Conservation (phyloP, 1,140 invertebrate species). For the Coptotermes formosanus region DNA sequence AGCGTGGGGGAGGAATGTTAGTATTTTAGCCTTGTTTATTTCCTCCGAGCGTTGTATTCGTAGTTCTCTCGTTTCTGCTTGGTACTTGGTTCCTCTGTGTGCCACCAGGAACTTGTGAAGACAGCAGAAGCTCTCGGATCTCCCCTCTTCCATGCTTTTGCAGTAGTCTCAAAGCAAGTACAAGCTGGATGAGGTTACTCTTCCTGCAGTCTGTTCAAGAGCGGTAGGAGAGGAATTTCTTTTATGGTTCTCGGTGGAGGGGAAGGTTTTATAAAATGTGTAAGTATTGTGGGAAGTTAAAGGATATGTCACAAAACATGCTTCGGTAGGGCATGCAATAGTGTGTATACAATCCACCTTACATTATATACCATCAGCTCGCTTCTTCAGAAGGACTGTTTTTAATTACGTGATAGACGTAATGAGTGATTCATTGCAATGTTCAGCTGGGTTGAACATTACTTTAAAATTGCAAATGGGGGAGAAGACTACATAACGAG, state of each 20-base stretch:
- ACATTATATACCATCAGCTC: neutral
- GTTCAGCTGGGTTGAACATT: too few species aligned
- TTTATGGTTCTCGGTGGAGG: neutral
- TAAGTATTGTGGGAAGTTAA: conserved; percentile 2
- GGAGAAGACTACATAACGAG: too few species aligned
- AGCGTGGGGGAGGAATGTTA: conserved; percentile 4
- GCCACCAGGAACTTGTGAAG: conserved; percentile 9
- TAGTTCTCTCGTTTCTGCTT: neutral
- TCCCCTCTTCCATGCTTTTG: neutral
- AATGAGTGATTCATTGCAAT: too few species aligned
- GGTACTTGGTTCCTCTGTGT: conserved; percentile 9
- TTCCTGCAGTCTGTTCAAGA: neutral
- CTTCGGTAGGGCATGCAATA: neutral
- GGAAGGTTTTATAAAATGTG: neutral
- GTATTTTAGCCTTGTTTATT: conserved; percentile 13
- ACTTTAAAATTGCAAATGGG: too few species aligned
- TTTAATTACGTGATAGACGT: neutral
- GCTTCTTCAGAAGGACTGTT: neutral
- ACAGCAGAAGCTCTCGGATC: neutral
- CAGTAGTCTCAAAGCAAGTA: conserved; percentile 9
- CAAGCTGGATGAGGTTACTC: neutral
- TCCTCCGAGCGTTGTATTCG: neutral
- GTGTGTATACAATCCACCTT: neutral
- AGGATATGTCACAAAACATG: neutral
- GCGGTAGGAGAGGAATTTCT: neutral